phyloP scores from a whole-genome alignment of 2,797 vertebrate species.

The Champsocephalus gunnari region DNA sequence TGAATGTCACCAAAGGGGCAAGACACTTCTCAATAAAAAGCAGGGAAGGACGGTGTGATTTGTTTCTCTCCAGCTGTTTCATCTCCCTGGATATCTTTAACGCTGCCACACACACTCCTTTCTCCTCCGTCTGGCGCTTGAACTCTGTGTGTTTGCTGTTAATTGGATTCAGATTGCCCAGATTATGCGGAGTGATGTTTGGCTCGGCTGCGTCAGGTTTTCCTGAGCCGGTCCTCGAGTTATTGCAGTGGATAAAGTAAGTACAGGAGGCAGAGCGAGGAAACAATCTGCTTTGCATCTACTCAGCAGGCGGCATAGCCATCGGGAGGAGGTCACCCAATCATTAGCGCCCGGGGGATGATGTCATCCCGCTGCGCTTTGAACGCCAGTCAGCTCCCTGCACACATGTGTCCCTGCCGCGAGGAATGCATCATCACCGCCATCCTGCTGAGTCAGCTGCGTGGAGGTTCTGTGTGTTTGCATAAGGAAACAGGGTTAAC shows the following conservation, averaged over 20 bases:
- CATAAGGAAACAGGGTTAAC: constrained; percentile 13
- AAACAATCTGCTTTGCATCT: constrained; percentile 63
- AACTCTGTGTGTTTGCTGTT: constrained; percentile 70
- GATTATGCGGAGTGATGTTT: constrained; percentile 39
- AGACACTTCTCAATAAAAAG: constrained; percentile 53
- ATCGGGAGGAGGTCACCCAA: constrained; percentile 62
- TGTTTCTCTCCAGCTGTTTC: constrained; percentile 60
- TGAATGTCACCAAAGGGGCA: constrained; percentile 63
- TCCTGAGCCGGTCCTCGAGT: constrained; percentile 34
- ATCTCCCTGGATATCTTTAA: constrained; percentile 51
- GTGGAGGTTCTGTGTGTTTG: constrained; percentile 23
- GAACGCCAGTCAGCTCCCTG: constrained; percentile 48
- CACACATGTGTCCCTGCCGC: constrained; percentile 39
- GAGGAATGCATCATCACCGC: constrained; percentile 42
- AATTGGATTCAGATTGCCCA: constrained; percentile 77
- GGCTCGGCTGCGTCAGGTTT: constrained; percentile 34
- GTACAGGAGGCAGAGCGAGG: constrained; percentile 54
- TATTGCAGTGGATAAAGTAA: constrained; percentile 52
- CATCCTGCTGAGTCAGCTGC: constrained; percentile 73
- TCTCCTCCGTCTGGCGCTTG: constrained; percentile 52
- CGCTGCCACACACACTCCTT: background rate
- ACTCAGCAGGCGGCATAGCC: constrained; percentile 51
- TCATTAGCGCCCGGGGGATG: constrained; percentile 71
- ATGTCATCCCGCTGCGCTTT: constrained; percentile 70
- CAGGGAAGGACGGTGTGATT: constrained; percentile 48